phyloP scores from a whole-genome alignment of 2,797 vertebrate species.

The Tympanoctomys barrerae region DNA sequence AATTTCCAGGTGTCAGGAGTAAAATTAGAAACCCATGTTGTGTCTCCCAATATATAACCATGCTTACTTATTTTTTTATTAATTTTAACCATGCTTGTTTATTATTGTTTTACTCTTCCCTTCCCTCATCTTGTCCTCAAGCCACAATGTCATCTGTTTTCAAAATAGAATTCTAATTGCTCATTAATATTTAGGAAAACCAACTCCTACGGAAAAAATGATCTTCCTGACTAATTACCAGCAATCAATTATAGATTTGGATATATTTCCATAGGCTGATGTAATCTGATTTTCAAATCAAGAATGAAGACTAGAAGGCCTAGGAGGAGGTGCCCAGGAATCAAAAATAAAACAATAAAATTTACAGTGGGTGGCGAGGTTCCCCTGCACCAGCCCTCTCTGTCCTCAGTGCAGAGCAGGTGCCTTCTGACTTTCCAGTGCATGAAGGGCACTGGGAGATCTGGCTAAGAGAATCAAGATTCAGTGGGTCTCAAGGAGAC shows the following conservation, averaged over 20 bases:
- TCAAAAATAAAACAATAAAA: background rate
- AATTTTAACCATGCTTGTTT: background rate
- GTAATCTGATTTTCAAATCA: slow-evolving; percentile 72
- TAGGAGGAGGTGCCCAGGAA: background rate
- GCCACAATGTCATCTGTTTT: slow-evolving; percentile 58
- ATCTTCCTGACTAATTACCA: slow-evolving; percentile 72
- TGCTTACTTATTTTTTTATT: background rate
- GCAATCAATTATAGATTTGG: slow-evolving; percentile 64
- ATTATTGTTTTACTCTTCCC: slow-evolving; percentile 9
- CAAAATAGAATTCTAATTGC: slow-evolving; percentile 72
- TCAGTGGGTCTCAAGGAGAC: accelerated
- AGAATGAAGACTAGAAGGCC: background rate
- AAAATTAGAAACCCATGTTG: background rate
- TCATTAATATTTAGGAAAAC: slow-evolving; percentile 77
- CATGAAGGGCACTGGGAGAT: background rate
- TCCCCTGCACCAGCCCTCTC: background rate
- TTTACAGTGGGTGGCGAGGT: background rate
- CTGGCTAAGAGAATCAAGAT: background rate
- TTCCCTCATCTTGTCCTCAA: slow-evolving; percentile 16
- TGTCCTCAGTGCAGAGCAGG: background rate
- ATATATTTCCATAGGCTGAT: slow-evolving; percentile 67
- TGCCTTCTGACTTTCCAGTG: background rate
- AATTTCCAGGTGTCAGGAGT: background rate
- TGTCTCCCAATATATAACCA: background rate
- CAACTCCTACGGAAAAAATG: slow-evolving; percentile 68